Evolutionary conservation across 2,113 vertebrate species (phyloP).

Genomic region (Galbula dea): DNA sequence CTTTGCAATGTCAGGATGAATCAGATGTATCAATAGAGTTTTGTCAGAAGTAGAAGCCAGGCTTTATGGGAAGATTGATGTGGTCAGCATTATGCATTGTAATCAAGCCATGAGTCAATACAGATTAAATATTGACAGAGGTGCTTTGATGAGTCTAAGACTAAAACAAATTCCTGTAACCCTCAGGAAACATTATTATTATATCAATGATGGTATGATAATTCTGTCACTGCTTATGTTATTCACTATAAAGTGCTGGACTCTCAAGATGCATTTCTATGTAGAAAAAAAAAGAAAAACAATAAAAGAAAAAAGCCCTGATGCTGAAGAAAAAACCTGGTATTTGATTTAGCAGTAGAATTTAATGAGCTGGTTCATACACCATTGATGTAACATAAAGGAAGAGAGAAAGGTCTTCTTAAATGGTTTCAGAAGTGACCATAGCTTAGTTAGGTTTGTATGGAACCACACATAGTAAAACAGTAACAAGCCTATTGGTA

Average conservation of each 20-base stretch:
- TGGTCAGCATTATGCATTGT: constrained; percentile 12
- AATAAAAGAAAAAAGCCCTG: background rate
- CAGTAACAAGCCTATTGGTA: background rate
- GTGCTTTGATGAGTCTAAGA: background rate
- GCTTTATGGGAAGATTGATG: constrained; percentile 35
- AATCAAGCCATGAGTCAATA: constrained; percentile 34
- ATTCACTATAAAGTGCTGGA: background rate
- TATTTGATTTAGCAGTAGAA: constrained; percentile 20
- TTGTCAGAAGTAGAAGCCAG: constrained; percentile 5
- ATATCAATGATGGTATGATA: background rate
- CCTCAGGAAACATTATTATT: constrained; percentile 15
- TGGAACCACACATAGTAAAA: background rate
- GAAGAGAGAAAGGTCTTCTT: background rate
- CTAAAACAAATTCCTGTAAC: background rate
- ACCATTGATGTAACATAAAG: background rate
- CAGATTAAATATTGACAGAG: constrained; percentile 64
- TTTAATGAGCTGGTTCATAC: background rate
- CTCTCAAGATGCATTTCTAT: background rate
- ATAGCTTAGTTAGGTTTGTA: background rate
- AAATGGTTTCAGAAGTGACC: background rate
- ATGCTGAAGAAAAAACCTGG: background rate
- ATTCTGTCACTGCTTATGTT: background rate
- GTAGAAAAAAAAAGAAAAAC: background rate
- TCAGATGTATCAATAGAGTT: constrained; percentile 35
- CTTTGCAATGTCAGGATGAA: background rate